Evolutionary conservation across 2,888 invertebrate genomes (phyloP), one percentile per base, ranked within the genome.

Genomic region (Iselma pallidipennis): DNA sequence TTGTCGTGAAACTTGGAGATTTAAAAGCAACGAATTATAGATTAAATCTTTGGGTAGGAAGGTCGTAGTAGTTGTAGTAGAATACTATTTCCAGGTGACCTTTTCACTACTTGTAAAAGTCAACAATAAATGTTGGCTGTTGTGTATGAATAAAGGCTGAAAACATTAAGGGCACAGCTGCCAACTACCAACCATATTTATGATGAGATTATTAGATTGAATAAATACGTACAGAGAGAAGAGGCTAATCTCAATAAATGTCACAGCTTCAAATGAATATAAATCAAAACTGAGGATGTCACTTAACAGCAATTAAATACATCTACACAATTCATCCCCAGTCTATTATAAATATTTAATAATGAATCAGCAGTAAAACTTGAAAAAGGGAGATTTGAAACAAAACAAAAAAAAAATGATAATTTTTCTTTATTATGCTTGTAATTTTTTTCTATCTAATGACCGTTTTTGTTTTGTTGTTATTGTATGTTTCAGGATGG

Each of bases 401-500:
- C n/a, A n/a, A n/a, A n/a, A n/a, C n/a, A n/a, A n/a, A n/a, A n/a
- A n/a, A n/a, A n/a, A n/a, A n/a, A n/a, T n/a, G n/a, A n/a, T n/a
- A n/a, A n/a, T n/a, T n/a, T n/a, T n/a, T n/a, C n/a, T n/a, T n/a
- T n/a, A 29, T 48, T 19, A 16, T 19, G 2, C 4, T 29, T 4
- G 23, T 26, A 19, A 12, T n/a, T 9, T 16, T 25, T 23, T 16
- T 25, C n/a, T n/a, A n/a, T n/a, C n/a, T 16, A 66, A 72, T 74
- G 72, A 67, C 70, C 63, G 70, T 71, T 71, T 73, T 74, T 73
- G 73, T 69, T 63, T 51, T 51, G 58, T 61, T 66, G 71, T 67
- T 70, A 63, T 64, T 59, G 71, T 68, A 73, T 66, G 58, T 85
- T 85, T 16, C 84, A 91, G 91, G 89, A 89, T 91, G 91, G 90